Percentiles rank a stretch among this genome's conserved stretches.
Conservation (phyloP, 2,113 vertebrate genomes). For the Oryzias javanicus region DNA sequence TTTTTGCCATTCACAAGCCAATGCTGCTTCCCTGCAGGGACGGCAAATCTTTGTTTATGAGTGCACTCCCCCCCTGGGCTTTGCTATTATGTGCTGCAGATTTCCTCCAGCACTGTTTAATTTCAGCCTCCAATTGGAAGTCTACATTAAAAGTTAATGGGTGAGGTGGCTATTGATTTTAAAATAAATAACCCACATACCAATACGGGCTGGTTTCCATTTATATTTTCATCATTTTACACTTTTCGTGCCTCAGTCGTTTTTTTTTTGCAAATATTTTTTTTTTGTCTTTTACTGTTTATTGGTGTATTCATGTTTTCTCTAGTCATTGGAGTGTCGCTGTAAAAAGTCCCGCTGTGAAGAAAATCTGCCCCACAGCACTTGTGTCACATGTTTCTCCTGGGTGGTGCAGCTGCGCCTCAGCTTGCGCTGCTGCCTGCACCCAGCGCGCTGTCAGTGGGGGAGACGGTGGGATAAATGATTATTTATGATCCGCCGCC, state of each 20-base stretch:
- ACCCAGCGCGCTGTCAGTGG: constrained; percentile 70
- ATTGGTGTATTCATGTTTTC: constrained; percentile 18
- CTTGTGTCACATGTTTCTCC: constrained; percentile 52
- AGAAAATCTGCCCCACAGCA: constrained; percentile 52
- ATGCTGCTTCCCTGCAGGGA: constrained; percentile 46
- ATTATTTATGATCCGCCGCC: constrained; percentile 85
- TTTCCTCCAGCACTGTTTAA: constrained; percentile 76
- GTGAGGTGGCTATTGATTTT: constrained; percentile 77
- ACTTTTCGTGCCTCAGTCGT: constrained; percentile 10
- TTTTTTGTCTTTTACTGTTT: constrained; percentile 24
- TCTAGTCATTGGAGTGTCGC: constrained; percentile 35
- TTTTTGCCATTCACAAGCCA: constrained; percentile 55
- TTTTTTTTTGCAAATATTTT: constrained; percentile 7
- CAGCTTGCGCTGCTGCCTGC: constrained; percentile 51
- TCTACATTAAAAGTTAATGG: constrained; percentile 78
- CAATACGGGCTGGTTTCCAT: constrained; percentile 75
- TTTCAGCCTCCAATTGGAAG: constrained; percentile 75
- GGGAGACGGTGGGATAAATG: constrained; percentile 77
- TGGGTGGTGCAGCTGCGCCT: constrained; percentile 66
- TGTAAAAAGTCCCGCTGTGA: constrained; percentile 44
- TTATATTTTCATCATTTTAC: constrained; percentile 70
- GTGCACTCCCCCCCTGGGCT: constrained; percentile 59
- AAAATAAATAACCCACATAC: constrained; percentile 78
- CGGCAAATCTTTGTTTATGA: constrained; percentile 62
- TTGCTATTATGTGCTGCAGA: constrained; percentile 68